Percentiles rank a stretch among this genome's conserved stretches.
Evolutionary conservation across 1,140 invertebrate species (phyloP).

Genomic region (Drosophila navojoa): DNA sequence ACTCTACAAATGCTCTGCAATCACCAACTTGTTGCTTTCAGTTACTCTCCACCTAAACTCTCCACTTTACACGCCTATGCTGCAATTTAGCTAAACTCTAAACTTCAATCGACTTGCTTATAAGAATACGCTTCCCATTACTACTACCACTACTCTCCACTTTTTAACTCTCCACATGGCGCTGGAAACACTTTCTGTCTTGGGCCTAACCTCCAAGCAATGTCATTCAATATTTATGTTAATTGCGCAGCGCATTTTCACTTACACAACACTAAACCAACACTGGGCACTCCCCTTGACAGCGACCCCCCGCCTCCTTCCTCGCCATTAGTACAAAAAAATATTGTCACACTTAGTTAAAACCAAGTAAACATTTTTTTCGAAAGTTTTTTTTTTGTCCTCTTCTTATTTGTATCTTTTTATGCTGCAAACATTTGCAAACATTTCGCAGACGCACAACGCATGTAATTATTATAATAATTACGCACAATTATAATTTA

Average conservation of each 20-base stretch:
- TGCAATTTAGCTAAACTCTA: no score
- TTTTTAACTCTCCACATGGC: not conserved
- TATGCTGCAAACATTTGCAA: constrained; percentile 58
- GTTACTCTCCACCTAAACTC: not conserved
- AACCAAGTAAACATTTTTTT: constrained; percentile 24
- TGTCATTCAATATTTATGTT: constrained; percentile 15
- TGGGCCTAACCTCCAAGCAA: constrained; percentile 17
- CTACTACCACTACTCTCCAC: not conserved
- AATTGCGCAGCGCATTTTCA: constrained; percentile 37
- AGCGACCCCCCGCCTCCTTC: not conserved
- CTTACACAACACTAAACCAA: not conserved
- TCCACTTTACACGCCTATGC: not conserved
- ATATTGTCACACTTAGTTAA: constrained; percentile 35
- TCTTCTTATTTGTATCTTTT: constrained; percentile 36
- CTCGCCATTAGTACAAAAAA: not conserved
- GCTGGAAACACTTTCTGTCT: not conserved
- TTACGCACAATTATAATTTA: constrained; percentile 66
- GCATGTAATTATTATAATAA: constrained; percentile 31
- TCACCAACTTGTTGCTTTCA: no score
- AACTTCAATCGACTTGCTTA: not conserved
- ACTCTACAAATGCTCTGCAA: not conserved
- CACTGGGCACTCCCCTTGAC: not conserved
- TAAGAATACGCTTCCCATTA: not conserved
- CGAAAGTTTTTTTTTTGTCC: constrained; percentile 41
- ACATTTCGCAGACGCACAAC: constrained; percentile 21